Conservation (phyloP, 2,113 vertebrate species). For the Sander vitreus region DNA sequence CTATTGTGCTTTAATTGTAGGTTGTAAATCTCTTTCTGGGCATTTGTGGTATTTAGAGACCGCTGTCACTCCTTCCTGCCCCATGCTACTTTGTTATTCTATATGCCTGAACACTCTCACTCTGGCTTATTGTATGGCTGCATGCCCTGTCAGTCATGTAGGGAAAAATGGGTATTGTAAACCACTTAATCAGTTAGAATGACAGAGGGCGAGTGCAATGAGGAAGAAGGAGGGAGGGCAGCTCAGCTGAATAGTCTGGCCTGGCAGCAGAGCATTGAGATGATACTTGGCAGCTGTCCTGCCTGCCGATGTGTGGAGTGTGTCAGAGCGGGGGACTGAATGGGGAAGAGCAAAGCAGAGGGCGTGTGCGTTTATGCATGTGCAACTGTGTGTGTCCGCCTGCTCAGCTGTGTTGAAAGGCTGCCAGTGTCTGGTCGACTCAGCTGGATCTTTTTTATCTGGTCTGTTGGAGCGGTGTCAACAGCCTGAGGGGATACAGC, state of each 20-base stretch:
- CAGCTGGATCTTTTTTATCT: constrained; percentile 82
- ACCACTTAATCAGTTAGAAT: constrained; percentile 61
- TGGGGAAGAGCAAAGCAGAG: constrained; percentile 37
- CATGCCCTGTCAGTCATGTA: constrained; percentile 37
- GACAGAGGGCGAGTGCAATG: constrained; percentile 39
- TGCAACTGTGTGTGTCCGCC: constrained; percentile 39
- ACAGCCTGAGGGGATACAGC: constrained; percentile 72
- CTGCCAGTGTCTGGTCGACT: constrained; percentile 75
- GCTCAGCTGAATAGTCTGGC: constrained; percentile 47
- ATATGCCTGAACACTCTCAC: constrained; percentile 21
- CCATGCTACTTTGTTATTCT: constrained; percentile 47
- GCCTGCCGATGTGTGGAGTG: constrained; percentile 61
- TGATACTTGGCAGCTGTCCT: constrained; percentile 66
- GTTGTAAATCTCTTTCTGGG: constrained; percentile 62
- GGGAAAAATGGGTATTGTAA: constrained; percentile 51
- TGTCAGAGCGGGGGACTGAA: constrained; percentile 57
- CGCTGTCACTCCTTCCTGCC: constrained; percentile 22
- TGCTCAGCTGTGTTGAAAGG: constrained; percentile 76
- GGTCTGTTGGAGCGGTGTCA: constrained; percentile 80
- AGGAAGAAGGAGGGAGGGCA: constrained; percentile 30
- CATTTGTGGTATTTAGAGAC: constrained; percentile 34
- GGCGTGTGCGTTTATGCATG: constrained; percentile 34
- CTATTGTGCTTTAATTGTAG: constrained; percentile 48
- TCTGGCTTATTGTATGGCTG: constrained; percentile 30
- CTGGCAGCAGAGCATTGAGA: constrained; percentile 54